phyloP scores from a whole-genome alignment of 2,888 invertebrate genomes.

The Sceliomorpha sp. region DNA sequence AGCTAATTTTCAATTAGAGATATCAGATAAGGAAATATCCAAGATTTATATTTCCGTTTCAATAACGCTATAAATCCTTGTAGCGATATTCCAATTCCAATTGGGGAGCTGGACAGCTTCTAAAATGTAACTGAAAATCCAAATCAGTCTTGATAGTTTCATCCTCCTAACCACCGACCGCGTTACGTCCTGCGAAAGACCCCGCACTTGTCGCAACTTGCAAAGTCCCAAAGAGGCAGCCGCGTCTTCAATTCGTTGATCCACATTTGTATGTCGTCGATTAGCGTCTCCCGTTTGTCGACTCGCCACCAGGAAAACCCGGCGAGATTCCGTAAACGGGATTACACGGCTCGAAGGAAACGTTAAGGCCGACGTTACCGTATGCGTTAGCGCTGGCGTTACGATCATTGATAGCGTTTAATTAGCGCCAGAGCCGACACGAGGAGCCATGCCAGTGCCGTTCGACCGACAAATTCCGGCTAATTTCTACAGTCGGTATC shows the following conservation, averaged over 20 bases:
- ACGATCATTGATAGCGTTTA: slow-evolving; percentile 73
- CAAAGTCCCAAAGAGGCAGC: slow-evolving; percentile 8
- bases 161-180: too few species aligned
- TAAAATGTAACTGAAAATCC: too few species aligned
- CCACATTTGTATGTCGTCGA: slow-evolving; percentile 28
- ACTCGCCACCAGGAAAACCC: slow-evolving; percentile 27
- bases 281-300: slow-evolving; percentile 46
- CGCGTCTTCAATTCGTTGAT: slow-evolving; percentile 22
- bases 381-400: slow-evolving; percentile 59
- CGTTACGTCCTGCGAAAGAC: too few species aligned
- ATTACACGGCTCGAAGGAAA: slow-evolving; percentile 58
- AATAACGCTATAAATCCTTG: too few species aligned
- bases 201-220: not conserved
- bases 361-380: slow-evolving; percentile 55
- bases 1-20: too few species aligned
- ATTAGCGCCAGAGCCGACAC: slow-evolving; percentile 65
- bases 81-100: too few species aligned
- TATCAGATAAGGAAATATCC: too few species aligned
- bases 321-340: slow-evolving; percentile 52
- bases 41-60: too few species aligned
- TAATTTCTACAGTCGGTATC: slow-evolving; percentile 72
- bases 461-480: slow-evolving; percentile 72
- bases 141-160: too few species aligned
- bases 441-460: slow-evolving; percentile 37
- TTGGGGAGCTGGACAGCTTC: too few species aligned